Conservation (phyloP, 1,140 invertebrate genomes). For the Drosophila parabipectinata region DNA sequence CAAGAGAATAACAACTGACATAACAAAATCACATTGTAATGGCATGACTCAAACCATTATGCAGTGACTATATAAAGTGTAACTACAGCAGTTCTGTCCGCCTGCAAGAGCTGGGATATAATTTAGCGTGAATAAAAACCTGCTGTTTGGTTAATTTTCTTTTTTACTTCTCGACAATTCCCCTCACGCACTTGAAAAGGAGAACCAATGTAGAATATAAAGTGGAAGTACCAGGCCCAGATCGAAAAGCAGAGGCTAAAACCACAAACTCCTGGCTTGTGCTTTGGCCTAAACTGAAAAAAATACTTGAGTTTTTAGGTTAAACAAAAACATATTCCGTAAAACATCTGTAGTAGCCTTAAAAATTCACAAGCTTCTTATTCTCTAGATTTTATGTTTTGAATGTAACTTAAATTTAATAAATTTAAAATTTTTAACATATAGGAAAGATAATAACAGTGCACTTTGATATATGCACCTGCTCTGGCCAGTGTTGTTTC, state of each 20-base stretch:
- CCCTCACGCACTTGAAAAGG: conserved; percentile 36
- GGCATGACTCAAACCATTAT: conserved; percentile 35
- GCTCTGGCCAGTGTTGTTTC: conserved; percentile 24
- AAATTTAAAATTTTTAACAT: no score
- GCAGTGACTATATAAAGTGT: conserved; percentile 43
- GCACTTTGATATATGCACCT: conserved; percentile 30
- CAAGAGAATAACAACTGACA: neutral
- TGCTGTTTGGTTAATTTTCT: conserved; percentile 51
- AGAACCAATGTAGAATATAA: conserved; percentile 34
- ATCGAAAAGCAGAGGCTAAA: conserved; percentile 22
- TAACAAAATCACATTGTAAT: conserved; percentile 7
- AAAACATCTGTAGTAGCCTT: neutral
- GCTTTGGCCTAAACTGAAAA: conserved; percentile 8
- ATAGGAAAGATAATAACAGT: neutral
- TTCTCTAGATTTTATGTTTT: no score
- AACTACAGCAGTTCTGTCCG: conserved; percentile 34
- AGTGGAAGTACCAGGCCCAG: conserved; percentile 35
- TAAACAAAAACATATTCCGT: neutral
- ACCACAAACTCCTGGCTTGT: conserved; percentile 32
- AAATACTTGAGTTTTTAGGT: neutral
- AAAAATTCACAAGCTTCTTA: no score
- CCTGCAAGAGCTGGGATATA: conserved; percentile 21
- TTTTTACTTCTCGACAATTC: conserved; percentile 33
- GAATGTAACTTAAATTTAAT: no score
- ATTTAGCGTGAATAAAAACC: conserved; percentile 50